A percentile compares a stretch with the other conserved stretches of the same genome.
Evolutionary conservation across 2,888 invertebrate genomes (phyloP).

Genomic region (Plagodis dolabraria): DNA sequence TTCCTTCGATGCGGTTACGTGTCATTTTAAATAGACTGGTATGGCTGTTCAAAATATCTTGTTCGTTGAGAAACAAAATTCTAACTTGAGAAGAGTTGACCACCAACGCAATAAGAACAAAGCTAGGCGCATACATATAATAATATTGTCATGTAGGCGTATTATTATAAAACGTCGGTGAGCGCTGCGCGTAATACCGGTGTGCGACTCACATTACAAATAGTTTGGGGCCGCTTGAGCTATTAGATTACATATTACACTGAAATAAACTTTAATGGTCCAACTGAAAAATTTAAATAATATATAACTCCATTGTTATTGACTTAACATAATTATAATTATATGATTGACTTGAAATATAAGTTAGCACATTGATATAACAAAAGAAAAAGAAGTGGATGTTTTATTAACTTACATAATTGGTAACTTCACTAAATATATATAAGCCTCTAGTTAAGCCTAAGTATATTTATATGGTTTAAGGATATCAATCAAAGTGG

Average conservation of each 20-base stretch:
- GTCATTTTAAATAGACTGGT: too few species aligned
- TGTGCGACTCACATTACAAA: slow-evolving; percentile 61
- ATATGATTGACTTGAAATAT: too few species aligned
- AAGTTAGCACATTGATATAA: too few species aligned
- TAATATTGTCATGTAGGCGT: slow-evolving; percentile 41
- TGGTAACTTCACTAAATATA: too few species aligned
- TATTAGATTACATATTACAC: neutral
- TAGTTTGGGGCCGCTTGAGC: slow-evolving; percentile 11
- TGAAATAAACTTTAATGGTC: neutral
- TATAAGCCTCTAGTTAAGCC: too few species aligned
- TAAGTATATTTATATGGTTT: too few species aligned
- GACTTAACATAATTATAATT: too few species aligned
- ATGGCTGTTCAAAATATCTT: neutral
- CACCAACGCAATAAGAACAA: slow-evolving; percentile 32
- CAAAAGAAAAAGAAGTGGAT: too few species aligned
- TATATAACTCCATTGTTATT: neutral
- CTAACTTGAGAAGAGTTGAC: slow-evolving; percentile 22
- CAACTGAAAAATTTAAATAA: neutral
- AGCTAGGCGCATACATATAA: slow-evolving; percentile 32
- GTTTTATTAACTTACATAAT: too few species aligned
- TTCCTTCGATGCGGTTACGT: too few species aligned
- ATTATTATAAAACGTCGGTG: slow-evolving; percentile 58
- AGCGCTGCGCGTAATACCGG: slow-evolving; percentile 69
- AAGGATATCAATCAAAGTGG: too few species aligned
- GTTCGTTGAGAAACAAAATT: slow-evolving; percentile 12